phyloP scores from a whole-genome alignment of 2,797 vertebrate species.

The Margarornis squamiger region DNA sequence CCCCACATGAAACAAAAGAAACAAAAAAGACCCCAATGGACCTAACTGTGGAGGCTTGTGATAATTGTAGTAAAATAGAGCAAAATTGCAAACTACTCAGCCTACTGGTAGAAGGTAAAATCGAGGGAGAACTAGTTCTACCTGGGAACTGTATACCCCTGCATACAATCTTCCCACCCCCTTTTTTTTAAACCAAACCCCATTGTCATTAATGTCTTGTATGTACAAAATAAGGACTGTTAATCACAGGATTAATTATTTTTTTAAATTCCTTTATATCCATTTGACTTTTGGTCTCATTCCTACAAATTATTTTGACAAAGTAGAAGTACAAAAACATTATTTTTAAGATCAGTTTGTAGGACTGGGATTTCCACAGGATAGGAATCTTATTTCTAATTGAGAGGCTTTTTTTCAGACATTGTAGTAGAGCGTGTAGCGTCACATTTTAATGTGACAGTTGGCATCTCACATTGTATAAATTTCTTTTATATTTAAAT shows the following conservation, averaged over 20 bases:
- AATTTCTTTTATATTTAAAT: neutral
- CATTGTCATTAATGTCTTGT: neutral
- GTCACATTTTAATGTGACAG: neutral
- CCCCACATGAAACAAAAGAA: neutral
- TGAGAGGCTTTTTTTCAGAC: neutral
- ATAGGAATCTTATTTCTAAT: neutral
- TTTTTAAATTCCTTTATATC: neutral
- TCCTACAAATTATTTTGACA: neutral
- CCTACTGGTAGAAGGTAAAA: neutral
- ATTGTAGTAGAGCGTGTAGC: neutral
- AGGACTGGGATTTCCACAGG: neutral
- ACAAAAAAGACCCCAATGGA: rapidly evolving
- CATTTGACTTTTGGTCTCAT: neutral
- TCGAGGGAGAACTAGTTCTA: neutral
- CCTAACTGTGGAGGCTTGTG: neutral
- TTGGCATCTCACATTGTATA: neutral
- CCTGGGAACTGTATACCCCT: neutral
- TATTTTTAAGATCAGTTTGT: neutral
- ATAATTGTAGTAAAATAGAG: neutral
- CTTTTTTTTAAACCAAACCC: neutral
- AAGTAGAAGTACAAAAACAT: neutral
- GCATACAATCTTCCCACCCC: neutral
- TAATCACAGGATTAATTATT: neutral
- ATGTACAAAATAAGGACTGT: neutral
- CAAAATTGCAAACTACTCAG: neutral